Evolutionary conservation across 2,888 invertebrate genomes (phyloP).

Genomic region (Apomyelois bistriatella): DNA sequence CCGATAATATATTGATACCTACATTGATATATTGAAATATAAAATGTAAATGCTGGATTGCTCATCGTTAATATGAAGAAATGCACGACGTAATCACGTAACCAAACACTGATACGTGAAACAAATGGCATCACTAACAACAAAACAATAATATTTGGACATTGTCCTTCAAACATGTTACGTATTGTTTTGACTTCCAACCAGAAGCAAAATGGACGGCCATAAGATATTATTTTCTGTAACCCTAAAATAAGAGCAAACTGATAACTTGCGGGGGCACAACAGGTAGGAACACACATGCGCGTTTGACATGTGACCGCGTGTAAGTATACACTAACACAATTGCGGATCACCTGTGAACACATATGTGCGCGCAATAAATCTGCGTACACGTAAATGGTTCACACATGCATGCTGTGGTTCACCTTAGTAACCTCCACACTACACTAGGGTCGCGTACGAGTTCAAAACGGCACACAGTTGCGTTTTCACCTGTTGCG

Average conservation of each 20-base stretch:
- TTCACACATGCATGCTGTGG: slow-evolving; percentile 54
- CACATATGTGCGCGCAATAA: slow-evolving; percentile 57
- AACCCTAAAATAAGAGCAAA: slow-evolving; percentile 53
- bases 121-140: slow-evolving; percentile 9
- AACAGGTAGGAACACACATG: slow-evolving; percentile 69
- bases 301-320: slow-evolving; percentile 70
- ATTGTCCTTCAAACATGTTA: slow-evolving; percentile 8
- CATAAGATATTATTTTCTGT: slow-evolving; percentile 50
- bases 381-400: slow-evolving; percentile 71
- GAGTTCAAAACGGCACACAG: slow-evolving; percentile 67
- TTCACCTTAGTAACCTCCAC: slow-evolving; percentile 69
- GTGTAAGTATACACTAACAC: slow-evolving; percentile 43
- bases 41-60: too few relatives aligned
- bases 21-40: too few relatives aligned
- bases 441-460: slow-evolving; percentile 61
- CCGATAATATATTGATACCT: background rate
- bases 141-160: slow-evolving; percentile 14
- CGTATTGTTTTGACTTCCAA: slow-evolving; percentile 17
- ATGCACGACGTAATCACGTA: slow-evolving; percentile 7
- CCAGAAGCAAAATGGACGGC: slow-evolving; percentile 21
- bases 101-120: slow-evolving; percentile 2
- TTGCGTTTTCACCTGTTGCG: slow-evolving; percentile 72
- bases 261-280: slow-evolving; percentile 67
- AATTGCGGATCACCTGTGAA: slow-evolving; percentile 59
- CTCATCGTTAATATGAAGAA: background rate